A percentile compares a stretch with the other conserved stretches of the same genome.
phyloP scores from a whole-genome alignment of 2,113 vertebrate genomes.

The Engystomops pustulosus region DNA sequence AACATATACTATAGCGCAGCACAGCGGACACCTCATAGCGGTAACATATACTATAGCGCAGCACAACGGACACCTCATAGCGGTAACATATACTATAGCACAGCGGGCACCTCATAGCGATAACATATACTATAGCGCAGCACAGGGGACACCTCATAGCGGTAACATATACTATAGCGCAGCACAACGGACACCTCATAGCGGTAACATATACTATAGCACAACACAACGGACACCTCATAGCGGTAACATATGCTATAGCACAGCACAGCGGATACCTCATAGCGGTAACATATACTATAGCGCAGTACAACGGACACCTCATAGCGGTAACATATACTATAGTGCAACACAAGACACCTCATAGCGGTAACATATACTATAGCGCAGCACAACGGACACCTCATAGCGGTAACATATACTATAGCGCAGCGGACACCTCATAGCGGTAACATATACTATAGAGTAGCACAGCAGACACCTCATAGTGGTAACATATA shows the following conservation, averaged over 20 bases:
- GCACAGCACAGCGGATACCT: not conserved
- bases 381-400: not conserved
- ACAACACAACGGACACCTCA: not conserved
- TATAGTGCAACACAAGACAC: not conserved
- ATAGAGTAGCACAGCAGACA: not conserved
- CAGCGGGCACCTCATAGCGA: not conserved
- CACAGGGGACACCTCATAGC: not conserved
- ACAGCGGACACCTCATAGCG: not conserved
- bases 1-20: not conserved
- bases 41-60: not conserved
- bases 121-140: not conserved
- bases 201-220: not conserved
- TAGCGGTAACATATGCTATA: not conserved
- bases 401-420: not conserved
- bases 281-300: not conserved
- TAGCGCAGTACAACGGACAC: not conserved
- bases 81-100: not conserved
- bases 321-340: not conserved
- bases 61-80: not conserved
- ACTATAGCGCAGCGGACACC: not conserved
- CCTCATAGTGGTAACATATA: not conserved
- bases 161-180: not conserved
- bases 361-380: not conserved
- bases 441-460: not conserved
- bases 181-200: not conserved